Evolutionary conservation across 2,797 vertebrate species (phyloP).

Genomic region (Cyclopterus lumpus): DNA sequence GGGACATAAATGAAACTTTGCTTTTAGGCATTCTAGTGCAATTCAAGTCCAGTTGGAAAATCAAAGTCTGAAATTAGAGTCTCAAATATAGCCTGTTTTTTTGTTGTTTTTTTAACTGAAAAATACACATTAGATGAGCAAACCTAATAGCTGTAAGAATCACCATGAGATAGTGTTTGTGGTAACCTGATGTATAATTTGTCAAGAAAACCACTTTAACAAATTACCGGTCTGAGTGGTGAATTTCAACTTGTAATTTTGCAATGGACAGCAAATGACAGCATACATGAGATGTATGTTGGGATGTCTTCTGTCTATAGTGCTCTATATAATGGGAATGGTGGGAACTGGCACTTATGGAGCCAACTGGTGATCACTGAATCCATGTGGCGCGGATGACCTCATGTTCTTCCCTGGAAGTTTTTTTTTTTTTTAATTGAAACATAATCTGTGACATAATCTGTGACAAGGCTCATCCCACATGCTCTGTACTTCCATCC

Average conservation of each 20-base stretch:
- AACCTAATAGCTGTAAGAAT: not conserved
- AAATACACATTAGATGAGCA: not conserved
- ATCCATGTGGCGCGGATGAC: not conserved
- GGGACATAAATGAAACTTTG: not conserved
- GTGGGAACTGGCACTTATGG: not conserved
- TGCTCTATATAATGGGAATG: not conserved
- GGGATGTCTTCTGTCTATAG: not conserved
- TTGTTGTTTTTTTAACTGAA: too few species aligned
- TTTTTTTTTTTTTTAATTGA: not conserved
- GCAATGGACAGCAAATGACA: not conserved
- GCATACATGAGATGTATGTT: not conserved
- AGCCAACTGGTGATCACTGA: not conserved
- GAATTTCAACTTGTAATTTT: not conserved
- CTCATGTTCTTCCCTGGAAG: not conserved
- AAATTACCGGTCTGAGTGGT: not conserved
- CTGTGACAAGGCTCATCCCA: conserved; percentile 2
- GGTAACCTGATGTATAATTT: not conserved
- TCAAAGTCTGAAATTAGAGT: not conserved
- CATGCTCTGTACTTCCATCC: not conserved
- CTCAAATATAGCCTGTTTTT: not conserved
- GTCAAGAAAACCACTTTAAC: not conserved
- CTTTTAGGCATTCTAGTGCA: not conserved
- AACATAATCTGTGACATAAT: too few species aligned
- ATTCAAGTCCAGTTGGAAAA: not conserved
- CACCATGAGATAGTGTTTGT: not conserved